Base-by-base conservation (phyloP, 2,888 invertebrate species). In the Myopa testacea region DNA sequence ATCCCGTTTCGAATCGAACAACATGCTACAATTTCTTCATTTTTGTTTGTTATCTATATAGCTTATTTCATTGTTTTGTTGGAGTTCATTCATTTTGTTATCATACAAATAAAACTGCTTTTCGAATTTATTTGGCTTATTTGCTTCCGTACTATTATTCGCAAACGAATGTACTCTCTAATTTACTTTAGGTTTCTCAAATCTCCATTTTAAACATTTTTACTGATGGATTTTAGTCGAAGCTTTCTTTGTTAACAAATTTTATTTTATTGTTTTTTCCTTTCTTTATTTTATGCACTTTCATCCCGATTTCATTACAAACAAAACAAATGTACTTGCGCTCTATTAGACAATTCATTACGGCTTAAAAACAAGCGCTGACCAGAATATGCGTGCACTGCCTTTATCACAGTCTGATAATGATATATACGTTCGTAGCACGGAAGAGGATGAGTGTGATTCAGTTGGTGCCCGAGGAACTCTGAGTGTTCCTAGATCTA, bases 361-460 rank as follows among this genome's bases (percentile, higher is more conserved):
- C 58, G 80, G 81, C 76, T 80, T 81, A 75, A 81, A 78, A 73
- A 73, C 81, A 78, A 71, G 58, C 52, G 69, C 76, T 77, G 80
- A 78, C 52, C 68, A 60, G 26, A 63, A 79, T 60, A 78, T 72
- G 38, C 82, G 83, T 50, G 81, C 81, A 45, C 80, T 88, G 68
- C 84, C 84, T 63, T 82, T 78, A 74, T 89, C 89, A 0, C 86
- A 86, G 40, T 89, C 89, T 60, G 89, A 88, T 75, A 81, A 81
- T 78, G 83, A 85, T 63, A 82, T 87, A 63, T 82, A 84, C 65
- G 70, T 80, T 7, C 80, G 83, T 69, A 71, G 26, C 62, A 69
- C 58, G 72, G 38, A 5, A 34, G 74, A 75, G 4, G 79, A 80
- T 65, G 80, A 75, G 67, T 81, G 76, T 55, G 86, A 86, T 75